These are phyloP conservation scores for Falcunculus frontatus DNA, from an alignment of 2,113 vertebrate species.

Conservation along the genomic window DNA sequence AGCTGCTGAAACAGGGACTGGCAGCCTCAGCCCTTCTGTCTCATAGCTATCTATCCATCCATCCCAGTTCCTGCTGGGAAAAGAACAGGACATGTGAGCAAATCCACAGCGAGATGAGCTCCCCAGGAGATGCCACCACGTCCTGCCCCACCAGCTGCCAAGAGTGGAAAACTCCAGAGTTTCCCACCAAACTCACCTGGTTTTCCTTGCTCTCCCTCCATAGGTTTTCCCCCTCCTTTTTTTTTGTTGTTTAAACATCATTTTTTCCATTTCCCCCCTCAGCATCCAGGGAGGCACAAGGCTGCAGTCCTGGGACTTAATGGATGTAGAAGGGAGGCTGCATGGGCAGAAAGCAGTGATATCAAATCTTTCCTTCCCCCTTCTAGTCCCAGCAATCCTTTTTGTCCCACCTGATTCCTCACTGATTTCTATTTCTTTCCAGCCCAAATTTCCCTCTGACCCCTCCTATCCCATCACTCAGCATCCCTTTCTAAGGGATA, in stretches of 20 bases:
- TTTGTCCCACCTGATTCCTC: background rate
- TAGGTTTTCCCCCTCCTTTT: accelerated
- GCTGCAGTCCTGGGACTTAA: background rate
- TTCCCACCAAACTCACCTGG: background rate
- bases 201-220: background rate
- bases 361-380: background rate
- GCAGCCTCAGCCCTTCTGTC: background rate
- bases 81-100: background rate
- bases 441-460: accelerated
- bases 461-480: background rate
- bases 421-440: background rate
- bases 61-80: background rate
- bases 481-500: background rate
- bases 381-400: background rate
- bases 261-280: background rate
- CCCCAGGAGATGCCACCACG: accelerated
- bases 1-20: background rate
- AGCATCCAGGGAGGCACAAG: background rate
- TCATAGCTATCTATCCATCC: background rate
- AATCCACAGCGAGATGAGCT: background rate
- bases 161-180: background rate
- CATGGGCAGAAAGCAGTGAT: background rate
- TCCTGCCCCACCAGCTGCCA: background rate
- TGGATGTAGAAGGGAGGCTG: background rate
- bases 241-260: background rate